Evolutionary conservation across 2,888 invertebrate genomes (phyloP), one percentile per base, ranked within the genome.

Genomic region (Cylloceria caligata): DNA sequence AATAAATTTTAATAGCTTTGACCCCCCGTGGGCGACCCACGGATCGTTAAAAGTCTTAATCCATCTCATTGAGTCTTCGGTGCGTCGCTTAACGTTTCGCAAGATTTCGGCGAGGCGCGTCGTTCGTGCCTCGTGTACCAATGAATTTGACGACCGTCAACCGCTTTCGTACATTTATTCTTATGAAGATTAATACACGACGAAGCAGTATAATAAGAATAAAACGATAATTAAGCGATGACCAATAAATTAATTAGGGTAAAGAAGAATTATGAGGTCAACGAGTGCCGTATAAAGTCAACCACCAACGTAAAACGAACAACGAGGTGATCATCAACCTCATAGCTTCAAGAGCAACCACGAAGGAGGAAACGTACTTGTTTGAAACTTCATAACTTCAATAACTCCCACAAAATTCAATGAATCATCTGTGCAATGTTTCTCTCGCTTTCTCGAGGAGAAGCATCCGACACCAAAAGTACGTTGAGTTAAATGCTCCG

Each of bases 81-180:
- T 21, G 74, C 34, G 36, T 47, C 71, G 52, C 45, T 49, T 42
- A 68, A 71, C 64, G 39, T 80, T 80, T 45, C 55, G 65, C 69
- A 74, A 80, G 34, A 64, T 74, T 75, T 80, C 45, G 42, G 57
- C 62, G 55, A 45, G 6, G 57, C 19, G 16, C 64, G 19, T 69
- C 45, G 64, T 69, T 65, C 69, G 64, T 57, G 36, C 42, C 52
- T 27, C 52, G 68, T 11, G 19, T 47, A 57, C 36, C 16, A 42
- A 42, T 55, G 27, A 57, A 69, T 57, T 69, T 36, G 5, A 24
- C 39, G 36, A n/a, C 6, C 69, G 19, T 52, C 21, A 6, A 39
- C 13, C 55, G 16, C 55, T 69, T 55, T 69, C 42, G 39, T n/a
- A 11, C 21, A 42, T 42, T 57, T 42, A 73, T 52, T 16, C 62